Evolutionary conservation across 2,113 vertebrate species (phyloP).

Genomic region (Pelusios castaneus): DNA sequence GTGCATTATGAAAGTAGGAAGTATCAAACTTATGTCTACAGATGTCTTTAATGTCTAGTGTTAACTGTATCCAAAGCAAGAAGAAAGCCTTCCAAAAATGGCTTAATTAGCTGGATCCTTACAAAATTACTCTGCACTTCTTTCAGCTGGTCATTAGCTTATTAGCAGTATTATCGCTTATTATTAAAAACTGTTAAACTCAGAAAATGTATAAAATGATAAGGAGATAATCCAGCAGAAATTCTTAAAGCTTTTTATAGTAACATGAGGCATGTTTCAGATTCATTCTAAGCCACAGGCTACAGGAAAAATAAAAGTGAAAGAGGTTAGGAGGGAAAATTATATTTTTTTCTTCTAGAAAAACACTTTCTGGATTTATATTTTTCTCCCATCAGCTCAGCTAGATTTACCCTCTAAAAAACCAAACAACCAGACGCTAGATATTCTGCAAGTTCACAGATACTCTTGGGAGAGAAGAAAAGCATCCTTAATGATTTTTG

Average conservation of each 20-base stretch:
- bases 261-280: background rate
- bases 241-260: background rate
- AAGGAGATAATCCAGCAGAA: background rate
- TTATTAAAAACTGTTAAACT: background rate
- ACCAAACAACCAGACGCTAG: no score
- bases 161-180: accelerated
- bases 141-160: background rate
- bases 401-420: accelerated
- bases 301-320: conserved; percentile 53
- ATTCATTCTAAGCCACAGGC: background rate
- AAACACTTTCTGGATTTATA: background rate
- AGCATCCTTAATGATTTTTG: background rate
- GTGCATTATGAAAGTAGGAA: background rate
- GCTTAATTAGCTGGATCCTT: background rate
- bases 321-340: background rate
- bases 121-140: background rate
- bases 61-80: background rate
- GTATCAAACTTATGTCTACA: background rate
- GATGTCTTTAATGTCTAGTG: background rate
- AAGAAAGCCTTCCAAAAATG: background rate
- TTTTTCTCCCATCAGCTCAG: accelerated
- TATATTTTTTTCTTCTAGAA: background rate
- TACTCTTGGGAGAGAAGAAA: background rate
- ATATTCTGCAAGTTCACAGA: background rate
- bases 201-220: accelerated